A percentile compares a stretch with the other conserved stretches of the same genome.
Conservation (phyloP, 2,888 invertebrate species). For the Drosophila siamana region DNA sequence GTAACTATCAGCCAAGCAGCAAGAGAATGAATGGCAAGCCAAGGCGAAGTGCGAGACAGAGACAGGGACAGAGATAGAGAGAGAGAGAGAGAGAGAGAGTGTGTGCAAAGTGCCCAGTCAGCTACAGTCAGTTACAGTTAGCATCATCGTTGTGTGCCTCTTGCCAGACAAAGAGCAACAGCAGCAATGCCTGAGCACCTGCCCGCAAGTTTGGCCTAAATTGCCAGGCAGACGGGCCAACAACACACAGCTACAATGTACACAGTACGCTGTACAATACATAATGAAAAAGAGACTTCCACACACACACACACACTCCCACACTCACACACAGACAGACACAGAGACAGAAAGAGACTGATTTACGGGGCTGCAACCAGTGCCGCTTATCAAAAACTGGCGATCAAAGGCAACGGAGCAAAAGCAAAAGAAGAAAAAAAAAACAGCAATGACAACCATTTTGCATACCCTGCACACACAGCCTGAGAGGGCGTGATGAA, state of each 20-base stretch:
- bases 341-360: conserved; percentile 16
- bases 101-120: conserved; percentile 20
- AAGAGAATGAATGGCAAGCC: conserved; percentile 13
- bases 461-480: background rate
- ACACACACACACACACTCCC: conserved; percentile 18
- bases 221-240: conserved; percentile 37
- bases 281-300: conserved; percentile 44
- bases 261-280: conserved; percentile 43
- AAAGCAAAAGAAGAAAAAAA: background rate
- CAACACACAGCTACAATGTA: conserved; percentile 28
- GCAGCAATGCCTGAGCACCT: conserved; percentile 34
- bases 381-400: conserved; percentile 66
- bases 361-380: conserved; percentile 49
- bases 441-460: conserved; percentile 49
- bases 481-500: background rate
- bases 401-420: conserved; percentile 61
- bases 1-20: conserved; percentile 37
- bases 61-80: background rate
- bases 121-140: conserved; percentile 14
- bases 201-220: conserved; percentile 63
- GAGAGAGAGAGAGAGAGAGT: background rate
- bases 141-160: conserved; percentile 24
- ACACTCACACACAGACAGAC: conserved; percentile 15
- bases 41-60: background rate
- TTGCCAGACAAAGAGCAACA: conserved; percentile 24